Percentiles rank a stretch among this genome's conserved stretches.
phyloP scores from a whole-genome alignment of 2,888 invertebrate species.

The Eremobia ochroleuca region DNA sequence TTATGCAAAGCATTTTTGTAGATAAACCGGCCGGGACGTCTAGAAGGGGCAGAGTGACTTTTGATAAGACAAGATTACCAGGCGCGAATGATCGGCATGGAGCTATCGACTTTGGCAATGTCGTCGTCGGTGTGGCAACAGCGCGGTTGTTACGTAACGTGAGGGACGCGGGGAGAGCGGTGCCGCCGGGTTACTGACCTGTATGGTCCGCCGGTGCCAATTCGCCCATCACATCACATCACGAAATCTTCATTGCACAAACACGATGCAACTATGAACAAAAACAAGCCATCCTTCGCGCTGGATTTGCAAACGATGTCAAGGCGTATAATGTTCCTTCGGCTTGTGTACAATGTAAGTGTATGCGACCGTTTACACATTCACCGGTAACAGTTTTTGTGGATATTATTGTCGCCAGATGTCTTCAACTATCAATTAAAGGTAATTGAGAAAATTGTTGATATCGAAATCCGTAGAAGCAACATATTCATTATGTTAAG shows the following conservation, averaged over 20 bases:
- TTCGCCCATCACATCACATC: slow-evolving; percentile 88
- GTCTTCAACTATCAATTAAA: slow-evolving; percentile 4
- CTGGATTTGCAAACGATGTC: slow-evolving; percentile 75
- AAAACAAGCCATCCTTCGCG: slow-evolving; percentile 73
- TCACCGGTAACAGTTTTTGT: slow-evolving; percentile 41
- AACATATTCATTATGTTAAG: background rate
- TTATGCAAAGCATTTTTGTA: slow-evolving; percentile 46
- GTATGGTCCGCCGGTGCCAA: slow-evolving; percentile 88
- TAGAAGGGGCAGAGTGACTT: slow-evolving; percentile 50
- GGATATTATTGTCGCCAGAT: slow-evolving; percentile 10
- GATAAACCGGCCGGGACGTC: slow-evolving; percentile 55
- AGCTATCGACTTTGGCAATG: slow-evolving; percentile 85
- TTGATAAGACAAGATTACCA: slow-evolving; percentile 77
- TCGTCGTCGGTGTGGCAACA: slow-evolving; percentile 85
- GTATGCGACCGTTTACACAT: slow-evolving; percentile 25
- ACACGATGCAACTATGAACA: slow-evolving; percentile 76
- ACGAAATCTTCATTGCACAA: slow-evolving; percentile 87
- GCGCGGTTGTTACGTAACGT: slow-evolving; percentile 83
- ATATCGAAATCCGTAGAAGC: slow-evolving; percentile 1
- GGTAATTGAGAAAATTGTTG: slow-evolving; percentile 1
- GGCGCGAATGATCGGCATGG: slow-evolving; percentile 79
- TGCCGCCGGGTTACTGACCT: slow-evolving; percentile 85
- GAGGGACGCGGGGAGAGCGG: slow-evolving; percentile 76
- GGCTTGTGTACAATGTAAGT: slow-evolving; percentile 36
- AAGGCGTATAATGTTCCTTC: slow-evolving; percentile 70